phyloP scores from a whole-genome alignment of 2,888 invertebrate genomes.

The Drosophila falleni region DNA sequence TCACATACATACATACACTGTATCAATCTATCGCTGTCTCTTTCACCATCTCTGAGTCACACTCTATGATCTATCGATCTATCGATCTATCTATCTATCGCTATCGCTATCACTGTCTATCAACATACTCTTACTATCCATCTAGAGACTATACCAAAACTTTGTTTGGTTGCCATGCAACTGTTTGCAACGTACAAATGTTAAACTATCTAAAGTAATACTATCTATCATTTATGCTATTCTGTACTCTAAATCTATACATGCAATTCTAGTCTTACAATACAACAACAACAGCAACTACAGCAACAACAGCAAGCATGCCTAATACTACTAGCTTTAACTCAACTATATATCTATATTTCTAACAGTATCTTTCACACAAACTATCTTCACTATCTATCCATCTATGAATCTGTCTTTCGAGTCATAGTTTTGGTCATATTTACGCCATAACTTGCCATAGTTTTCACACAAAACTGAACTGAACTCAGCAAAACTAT shows the following conservation, averaged over 20 bases:
- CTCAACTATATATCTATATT: slow-evolving; percentile 56
- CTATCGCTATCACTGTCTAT: slow-evolving; percentile 38
- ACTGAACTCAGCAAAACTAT: slow-evolving; percentile 60
- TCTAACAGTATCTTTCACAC: slow-evolving; percentile 38
- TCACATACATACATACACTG: slow-evolving; percentile 22
- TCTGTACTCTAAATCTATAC: slow-evolving; percentile 66
- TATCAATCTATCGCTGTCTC: slow-evolving; percentile 34
- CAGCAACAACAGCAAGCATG: slow-evolving; percentile 41
- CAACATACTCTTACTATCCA: slow-evolving; percentile 36
- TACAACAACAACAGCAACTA: slow-evolving; percentile 50
- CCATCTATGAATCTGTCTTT: slow-evolving; percentile 38
- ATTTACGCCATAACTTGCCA: slow-evolving; percentile 85
- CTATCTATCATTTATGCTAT: slow-evolving; percentile 45
- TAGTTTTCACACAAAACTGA: slow-evolving; percentile 79
- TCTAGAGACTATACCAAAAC: slow-evolving; percentile 74
- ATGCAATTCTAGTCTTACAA: slow-evolving; percentile 84
- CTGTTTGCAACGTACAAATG: slow-evolving; percentile 65
- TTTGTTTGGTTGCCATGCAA: slow-evolving; percentile 70
- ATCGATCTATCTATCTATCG: slow-evolving; percentile 29
- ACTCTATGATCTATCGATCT: slow-evolving; percentile 26
- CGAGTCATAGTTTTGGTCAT: slow-evolving; percentile 83
- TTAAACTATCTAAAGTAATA: slow-evolving; percentile 42
- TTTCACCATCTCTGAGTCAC: slow-evolving; percentile 32
- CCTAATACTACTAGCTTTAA: slow-evolving; percentile 67
- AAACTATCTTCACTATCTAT: slow-evolving; percentile 34